Base-by-base conservation (phyloP, 2,888 invertebrate genomes). In the Entomobrya multifasciata region DNA sequence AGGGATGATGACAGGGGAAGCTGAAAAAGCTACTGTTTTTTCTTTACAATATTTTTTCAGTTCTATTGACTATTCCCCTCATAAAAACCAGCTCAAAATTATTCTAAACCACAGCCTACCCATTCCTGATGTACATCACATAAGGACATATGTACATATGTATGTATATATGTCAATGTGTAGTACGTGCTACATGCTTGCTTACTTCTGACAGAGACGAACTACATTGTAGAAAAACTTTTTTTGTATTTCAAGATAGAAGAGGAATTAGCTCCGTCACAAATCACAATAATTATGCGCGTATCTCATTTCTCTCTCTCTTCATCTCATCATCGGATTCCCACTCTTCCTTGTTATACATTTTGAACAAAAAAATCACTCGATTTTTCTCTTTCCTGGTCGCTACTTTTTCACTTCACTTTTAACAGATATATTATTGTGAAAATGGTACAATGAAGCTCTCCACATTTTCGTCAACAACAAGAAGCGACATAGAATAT, bases 401-500 rank as follows among this genome's bases (percentile, higher is more conserved):
- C 72, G 49, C 47, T 72, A 52, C 47, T 27, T 55, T 47, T 72
- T 44, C 82, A 74, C 82, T 82, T 82, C 57, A 62, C 82, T 72
- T 70, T 72, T 22, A 81, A 57, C 72, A 62, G 25, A 36, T n/a
- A 47, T 81, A 74, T 47, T n/a, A 47, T 74, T 49, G 41, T 55
- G 81, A 62, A 57, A 74, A 74, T 36, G 8, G 55, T 74, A 74
- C 55, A 55, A 55, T 74, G 52, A 74, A 55, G 6, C 44, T 81
- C 81, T 79, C 44, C 1, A 10, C 67, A 30, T 36, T 67, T 30
- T 80, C 52, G 81, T 72, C 55, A 57, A 81, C 81, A 81, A 81
- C 81, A 81, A n/a, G n/a, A n/a, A 81, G 52, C 79, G 72, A 74
- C 72, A 83, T 76, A 41, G 70, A 76, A 76, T 62, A 83, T 74